Conservation (phyloP, 2,113 vertebrate genomes). For the Mohoua ochrocephala region DNA sequence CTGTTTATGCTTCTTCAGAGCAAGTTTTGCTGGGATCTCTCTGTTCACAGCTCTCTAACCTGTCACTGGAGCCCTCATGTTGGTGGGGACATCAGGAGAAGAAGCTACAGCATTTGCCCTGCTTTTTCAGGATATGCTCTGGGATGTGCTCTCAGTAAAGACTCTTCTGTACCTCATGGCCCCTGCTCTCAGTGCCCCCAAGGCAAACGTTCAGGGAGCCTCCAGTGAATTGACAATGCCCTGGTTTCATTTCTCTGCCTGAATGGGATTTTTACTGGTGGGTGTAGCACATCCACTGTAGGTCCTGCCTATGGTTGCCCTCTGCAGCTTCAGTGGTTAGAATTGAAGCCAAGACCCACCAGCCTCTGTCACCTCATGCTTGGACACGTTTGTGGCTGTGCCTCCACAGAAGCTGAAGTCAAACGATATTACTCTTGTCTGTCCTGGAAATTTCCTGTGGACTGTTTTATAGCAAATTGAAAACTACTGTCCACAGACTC, state of each 20-base stretch:
- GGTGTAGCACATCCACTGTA: not conserved
- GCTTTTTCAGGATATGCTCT: not conserved
- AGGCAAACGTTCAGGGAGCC: not conserved
- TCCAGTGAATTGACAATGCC: not conserved
- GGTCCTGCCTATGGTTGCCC: not conserved
- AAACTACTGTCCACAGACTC: not conserved
- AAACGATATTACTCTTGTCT: not conserved
- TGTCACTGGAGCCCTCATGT: not conserved
- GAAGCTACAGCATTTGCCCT: not conserved
- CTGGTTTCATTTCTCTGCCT: not conserved
- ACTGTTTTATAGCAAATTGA: not conserved
- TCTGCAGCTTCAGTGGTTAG: not conserved
- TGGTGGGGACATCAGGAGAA: fast-evolving
- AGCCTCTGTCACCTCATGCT: not conserved
- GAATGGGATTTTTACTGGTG: not conserved
- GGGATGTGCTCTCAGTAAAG: not conserved
- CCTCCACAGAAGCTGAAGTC: not conserved
- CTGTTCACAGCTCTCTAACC: fast-evolving
- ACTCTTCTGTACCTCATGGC: not conserved
- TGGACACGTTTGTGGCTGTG: not conserved
- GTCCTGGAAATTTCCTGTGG: not conserved
- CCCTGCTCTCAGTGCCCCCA: not conserved
- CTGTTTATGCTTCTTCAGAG: not conserved
- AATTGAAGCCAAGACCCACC: not conserved
- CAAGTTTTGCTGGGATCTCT: not conserved